Evolutionary conservation across 2,797 vertebrate species (phyloP).

Genomic region (Agapornis canus): DNA sequence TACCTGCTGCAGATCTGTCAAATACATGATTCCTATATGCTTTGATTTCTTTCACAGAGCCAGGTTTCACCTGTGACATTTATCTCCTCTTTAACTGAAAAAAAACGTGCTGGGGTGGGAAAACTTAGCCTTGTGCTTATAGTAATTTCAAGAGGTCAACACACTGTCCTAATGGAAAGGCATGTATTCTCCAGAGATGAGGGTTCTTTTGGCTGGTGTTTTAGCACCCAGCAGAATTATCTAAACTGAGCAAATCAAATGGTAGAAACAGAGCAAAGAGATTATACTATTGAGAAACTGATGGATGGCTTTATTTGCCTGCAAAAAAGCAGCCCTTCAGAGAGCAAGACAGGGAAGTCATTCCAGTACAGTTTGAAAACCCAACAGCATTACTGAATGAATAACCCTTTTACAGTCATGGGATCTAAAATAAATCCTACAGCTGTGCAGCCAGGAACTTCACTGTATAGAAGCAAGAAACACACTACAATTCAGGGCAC

Average conservation of each 20-base stretch:
- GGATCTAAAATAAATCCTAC: not conserved
- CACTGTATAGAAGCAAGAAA: not conserved
- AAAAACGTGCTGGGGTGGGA: not conserved
- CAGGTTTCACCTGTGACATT: not conserved
- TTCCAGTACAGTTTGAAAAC: not conserved
- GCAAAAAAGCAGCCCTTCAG: not conserved
- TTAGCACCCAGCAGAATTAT: not conserved
- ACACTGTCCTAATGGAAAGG: not conserved
- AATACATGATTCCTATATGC: not conserved
- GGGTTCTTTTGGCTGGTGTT: not conserved
- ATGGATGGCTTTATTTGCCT: not conserved
- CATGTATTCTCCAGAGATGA: not conserved
- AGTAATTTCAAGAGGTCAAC: not conserved
- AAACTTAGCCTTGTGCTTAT: not conserved
- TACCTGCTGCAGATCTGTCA: not conserved
- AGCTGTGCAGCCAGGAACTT: slow-evolving; percentile 29
- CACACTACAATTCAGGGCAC: slow-evolving; percentile 2
- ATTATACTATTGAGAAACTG: not conserved
- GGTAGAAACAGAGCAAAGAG: not conserved
- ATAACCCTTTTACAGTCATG: not conserved
- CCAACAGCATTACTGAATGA: not conserved
- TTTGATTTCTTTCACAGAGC: not conserved
- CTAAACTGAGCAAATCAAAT: not conserved
- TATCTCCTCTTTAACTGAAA: not conserved
- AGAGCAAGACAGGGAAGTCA: not conserved